A percentile compares a stretch with the other conserved stretches of the same genome.
Evolutionary conservation across 2,113 vertebrate genomes (phyloP).

Genomic region (Dasyurus viverrinus): DNA sequence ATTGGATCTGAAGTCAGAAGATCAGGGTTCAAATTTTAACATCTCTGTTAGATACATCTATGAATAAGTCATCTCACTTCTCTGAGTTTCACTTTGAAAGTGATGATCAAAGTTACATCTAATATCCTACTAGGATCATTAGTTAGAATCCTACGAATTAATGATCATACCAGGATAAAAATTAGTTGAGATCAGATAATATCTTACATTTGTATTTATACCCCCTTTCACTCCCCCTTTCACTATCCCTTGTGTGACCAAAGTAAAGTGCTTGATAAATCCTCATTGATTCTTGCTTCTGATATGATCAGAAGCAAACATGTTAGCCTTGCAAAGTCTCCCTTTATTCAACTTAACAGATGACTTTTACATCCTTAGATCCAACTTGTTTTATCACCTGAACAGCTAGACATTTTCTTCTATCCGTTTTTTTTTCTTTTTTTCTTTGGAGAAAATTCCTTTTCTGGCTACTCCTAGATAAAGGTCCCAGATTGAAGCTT

Average conservation of each 20-base stretch:
- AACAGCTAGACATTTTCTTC: background rate
- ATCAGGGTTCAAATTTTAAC: background rate
- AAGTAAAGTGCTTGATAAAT: background rate
- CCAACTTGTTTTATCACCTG: background rate
- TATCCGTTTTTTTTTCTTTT: background rate
- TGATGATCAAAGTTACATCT: background rate
- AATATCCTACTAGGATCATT: background rate
- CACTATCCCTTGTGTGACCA: background rate
- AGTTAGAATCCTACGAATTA: background rate
- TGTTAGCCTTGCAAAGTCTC: background rate
- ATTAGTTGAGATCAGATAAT: background rate
- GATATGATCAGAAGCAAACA: background rate
- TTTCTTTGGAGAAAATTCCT: background rate
- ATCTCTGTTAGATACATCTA: background rate
- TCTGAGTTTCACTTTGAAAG: background rate
- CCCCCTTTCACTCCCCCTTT: background rate
- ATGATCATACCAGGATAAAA: background rate
- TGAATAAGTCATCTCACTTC: background rate
- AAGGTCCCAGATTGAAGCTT: background rate
- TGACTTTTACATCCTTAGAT: background rate
- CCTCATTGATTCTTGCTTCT: background rate
- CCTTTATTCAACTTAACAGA: background rate
- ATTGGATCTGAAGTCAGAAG: background rate
- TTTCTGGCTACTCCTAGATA: background rate
- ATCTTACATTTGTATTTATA: background rate